Conservation (phyloP, 1,140 invertebrate species). For the Drosophila nigromelanica region DNA sequence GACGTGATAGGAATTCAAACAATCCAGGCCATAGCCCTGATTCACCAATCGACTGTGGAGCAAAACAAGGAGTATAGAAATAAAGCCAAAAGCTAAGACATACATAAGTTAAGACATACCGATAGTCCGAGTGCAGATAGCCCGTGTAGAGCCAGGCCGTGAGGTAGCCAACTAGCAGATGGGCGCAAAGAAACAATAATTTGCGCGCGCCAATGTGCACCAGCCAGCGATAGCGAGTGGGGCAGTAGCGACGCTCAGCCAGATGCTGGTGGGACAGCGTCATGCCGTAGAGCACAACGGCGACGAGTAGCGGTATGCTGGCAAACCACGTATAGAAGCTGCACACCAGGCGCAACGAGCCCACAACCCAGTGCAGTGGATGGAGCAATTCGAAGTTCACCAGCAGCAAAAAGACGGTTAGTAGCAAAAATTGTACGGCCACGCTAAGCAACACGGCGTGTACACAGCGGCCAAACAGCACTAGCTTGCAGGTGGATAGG, state of each 20-base stretch:
- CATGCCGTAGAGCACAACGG: slow-evolving; percentile 86
- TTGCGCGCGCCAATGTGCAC: slow-evolving; percentile 60
- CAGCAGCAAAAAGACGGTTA: slow-evolving; percentile 85
- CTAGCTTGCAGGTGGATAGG: slow-evolving; percentile 40
- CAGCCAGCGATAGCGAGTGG: slow-evolving; percentile 85
- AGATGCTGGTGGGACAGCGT: slow-evolving; percentile 87
- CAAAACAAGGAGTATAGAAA: neutral
- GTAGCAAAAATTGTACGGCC: slow-evolving; percentile 75
- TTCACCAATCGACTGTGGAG: slow-evolving; percentile 50
- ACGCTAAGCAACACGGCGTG: slow-evolving; percentile 60
- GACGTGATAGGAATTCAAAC: slow-evolving; percentile 85
- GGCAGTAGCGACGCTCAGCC: slow-evolving; percentile 83
- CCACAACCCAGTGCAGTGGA: slow-evolving; percentile 85
- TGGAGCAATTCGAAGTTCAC: slow-evolving; percentile 85
- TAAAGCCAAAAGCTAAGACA: neutral
- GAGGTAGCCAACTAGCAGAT: slow-evolving; percentile 85
- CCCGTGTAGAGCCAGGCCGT: slow-evolving; percentile 86
- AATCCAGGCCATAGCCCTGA: slow-evolving; percentile 70
- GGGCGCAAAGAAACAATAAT: slow-evolving; percentile 84
- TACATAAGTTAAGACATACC: slow-evolving; percentile 56
- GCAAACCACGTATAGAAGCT: slow-evolving; percentile 86
- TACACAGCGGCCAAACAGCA: slow-evolving; percentile 60
- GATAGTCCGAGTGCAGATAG: slow-evolving; percentile 84
- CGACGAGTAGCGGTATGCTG: slow-evolving; percentile 84
- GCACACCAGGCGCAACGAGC: slow-evolving; percentile 84